phyloP scores from a whole-genome alignment of 2,797 vertebrate species.

The Nannoperca australis region DNA sequence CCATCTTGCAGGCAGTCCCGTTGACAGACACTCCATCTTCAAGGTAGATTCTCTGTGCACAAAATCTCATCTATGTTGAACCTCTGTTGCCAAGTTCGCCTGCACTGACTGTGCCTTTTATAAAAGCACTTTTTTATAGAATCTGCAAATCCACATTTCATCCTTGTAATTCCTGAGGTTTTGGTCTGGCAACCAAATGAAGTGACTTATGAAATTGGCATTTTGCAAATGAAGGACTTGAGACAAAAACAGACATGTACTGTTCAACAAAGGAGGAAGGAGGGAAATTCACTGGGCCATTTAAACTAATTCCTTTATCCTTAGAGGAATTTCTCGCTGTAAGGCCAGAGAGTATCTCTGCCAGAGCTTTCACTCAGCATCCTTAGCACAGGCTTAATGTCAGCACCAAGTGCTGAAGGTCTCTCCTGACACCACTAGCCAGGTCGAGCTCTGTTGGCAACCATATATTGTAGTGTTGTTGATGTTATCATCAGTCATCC shows the following conservation, averaged over 20 bases:
- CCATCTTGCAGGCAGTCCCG: constrained; percentile 46
- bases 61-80: constrained; percentile 57
- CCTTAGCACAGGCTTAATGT: constrained; percentile 39
- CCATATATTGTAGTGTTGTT: constrained; percentile 19
- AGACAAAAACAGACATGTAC: constrained; percentile 25
- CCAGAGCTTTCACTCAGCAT: constrained; percentile 31
- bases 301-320: constrained; percentile 57
- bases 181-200: constrained; percentile 52
- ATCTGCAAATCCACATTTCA: constrained; percentile 51
- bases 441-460: constrained; percentile 40
- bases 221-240: constrained; percentile 41
- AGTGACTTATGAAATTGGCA: constrained; percentile 50
- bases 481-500: constrained; percentile 41
- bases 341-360: constrained; percentile 42
- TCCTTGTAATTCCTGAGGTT: constrained; percentile 44
- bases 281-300: constrained; percentile 36
- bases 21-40: constrained; percentile 70
- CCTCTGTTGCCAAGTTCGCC: constrained; percentile 38
- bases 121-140: constrained; percentile 21
- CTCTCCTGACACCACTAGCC: constrained; percentile 25
- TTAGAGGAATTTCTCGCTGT: constrained; percentile 46
- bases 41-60: constrained; percentile 50
- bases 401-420: constrained; percentile 17
- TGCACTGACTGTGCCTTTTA: constrained; percentile 32
- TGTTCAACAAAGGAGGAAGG: constrained; percentile 41